A percentile compares a stretch with the other conserved stretches of the same genome.
These are phyloP conservation scores for Scaptomyza hsui DNA, from an alignment of 1,140 invertebrate genomes.

Conservation along the genomic window DNA sequence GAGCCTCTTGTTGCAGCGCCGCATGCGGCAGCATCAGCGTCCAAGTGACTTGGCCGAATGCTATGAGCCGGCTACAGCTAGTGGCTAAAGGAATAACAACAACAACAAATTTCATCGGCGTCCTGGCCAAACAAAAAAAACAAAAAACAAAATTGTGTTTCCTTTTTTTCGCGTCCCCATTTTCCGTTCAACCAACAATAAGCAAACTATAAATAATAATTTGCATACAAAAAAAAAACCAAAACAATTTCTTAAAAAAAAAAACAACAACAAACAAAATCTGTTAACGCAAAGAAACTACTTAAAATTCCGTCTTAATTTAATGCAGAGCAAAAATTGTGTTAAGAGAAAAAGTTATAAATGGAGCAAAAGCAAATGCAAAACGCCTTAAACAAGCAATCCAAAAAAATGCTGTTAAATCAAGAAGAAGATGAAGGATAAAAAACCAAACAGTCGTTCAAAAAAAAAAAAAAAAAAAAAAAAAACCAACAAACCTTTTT, in stretches of 20 bases:
- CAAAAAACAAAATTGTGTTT: slow-evolving; percentile 17
- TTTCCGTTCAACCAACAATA: slow-evolving; percentile 1
- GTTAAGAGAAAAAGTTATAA: slow-evolving; percentile 13
- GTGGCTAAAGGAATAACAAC: slow-evolving; percentile 55
- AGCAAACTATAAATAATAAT: slow-evolving; percentile 31
- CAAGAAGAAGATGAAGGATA: slow-evolving; percentile 48
- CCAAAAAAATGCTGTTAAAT: slow-evolving; percentile 37
- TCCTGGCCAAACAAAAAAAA: slow-evolving; percentile 15
- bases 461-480: slow-evolving; percentile 54
- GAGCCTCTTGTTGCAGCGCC: slow-evolving; percentile 92
- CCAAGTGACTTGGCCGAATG: slow-evolving; percentile 64
- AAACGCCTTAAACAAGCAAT: slow-evolving; percentile 26
- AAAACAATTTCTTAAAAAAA: slow-evolving; percentile 15
- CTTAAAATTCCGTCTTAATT: slow-evolving; percentile 49
- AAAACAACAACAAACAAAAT: background rate
- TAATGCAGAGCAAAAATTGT: slow-evolving; percentile 36
- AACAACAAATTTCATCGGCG: slow-evolving; percentile 6
- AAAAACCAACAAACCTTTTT: slow-evolving; percentile 68
- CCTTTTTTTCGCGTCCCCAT: slow-evolving; percentile 19
- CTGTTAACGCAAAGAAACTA: slow-evolving; percentile 35
- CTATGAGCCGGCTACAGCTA: slow-evolving; percentile 76
- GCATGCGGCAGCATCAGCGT: slow-evolving; percentile 82
- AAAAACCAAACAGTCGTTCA: slow-evolving; percentile 78
- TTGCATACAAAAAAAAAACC: background rate
- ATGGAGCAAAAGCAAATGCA: slow-evolving; percentile 19